These are phyloP conservation scores for Xiphias gladius DNA, from an alignment of 2,113 vertebrate genomes.

Conservation along the genomic window DNA sequence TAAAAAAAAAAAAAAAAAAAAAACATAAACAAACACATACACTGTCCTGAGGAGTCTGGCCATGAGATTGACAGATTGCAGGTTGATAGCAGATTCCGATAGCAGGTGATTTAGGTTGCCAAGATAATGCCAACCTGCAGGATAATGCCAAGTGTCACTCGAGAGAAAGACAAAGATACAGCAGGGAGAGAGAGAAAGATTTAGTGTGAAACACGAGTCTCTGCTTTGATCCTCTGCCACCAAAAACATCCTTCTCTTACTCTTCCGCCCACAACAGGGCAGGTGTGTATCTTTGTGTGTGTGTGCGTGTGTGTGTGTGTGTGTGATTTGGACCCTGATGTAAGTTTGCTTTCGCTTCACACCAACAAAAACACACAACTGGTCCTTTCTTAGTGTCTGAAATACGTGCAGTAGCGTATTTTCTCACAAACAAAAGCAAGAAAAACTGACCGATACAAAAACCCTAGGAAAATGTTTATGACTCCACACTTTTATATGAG, in stretches of 20 bases:
- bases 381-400: neutral
- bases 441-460: neutral
- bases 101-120: conserved; percentile 43
- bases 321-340: neutral
- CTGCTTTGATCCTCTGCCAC: neutral
- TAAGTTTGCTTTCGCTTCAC: neutral
- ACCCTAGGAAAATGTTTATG: neutral
- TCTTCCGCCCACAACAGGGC: neutral
- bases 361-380: neutral
- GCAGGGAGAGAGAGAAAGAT: neutral
- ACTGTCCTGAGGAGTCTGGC: conserved; percentile 1
- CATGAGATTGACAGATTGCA: conserved; percentile 16
- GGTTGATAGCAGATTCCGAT: conserved; percentile 23
- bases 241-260: neutral
- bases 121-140: conserved; percentile 16
- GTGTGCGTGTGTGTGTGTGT: neutral
- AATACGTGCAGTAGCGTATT: neutral
- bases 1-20: no score
- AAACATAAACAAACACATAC: neutral
- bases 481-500: neutral
- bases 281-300: neutral
- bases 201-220: neutral
- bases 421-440: neutral
- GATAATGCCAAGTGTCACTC: conserved; percentile 35
- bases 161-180: conserved; percentile 8